phyloP scores from a whole-genome alignment of 2,797 vertebrate genomes.

The Gephyroberyx darwinii region DNA sequence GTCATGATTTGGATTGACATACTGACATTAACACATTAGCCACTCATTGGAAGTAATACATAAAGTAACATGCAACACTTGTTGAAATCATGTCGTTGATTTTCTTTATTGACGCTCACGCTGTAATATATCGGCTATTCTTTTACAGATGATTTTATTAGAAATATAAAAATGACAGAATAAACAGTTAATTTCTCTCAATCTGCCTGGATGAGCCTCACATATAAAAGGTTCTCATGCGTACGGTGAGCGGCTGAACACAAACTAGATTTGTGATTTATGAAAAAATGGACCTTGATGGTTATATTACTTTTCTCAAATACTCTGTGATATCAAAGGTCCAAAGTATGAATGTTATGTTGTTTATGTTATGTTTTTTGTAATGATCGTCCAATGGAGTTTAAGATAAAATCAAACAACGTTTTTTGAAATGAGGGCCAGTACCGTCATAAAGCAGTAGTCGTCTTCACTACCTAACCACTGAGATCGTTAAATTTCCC shows the following conservation, averaged over 20 bases:
- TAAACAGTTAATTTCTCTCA: not conserved
- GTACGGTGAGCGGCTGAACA: slow-evolving; percentile 5
- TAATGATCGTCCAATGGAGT: not conserved
- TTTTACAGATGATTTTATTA: slow-evolving; percentile 26
- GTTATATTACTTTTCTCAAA: too few relatives aligned
- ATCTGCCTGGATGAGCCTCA: not conserved
- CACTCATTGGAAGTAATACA: slow-evolving; percentile 55
- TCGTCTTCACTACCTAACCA: slow-evolving; percentile 27
- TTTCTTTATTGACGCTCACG: slow-evolving; percentile 15
- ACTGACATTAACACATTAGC: slow-evolving; percentile 43
- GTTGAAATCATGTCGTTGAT: slow-evolving; percentile 31
- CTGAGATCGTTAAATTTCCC: slow-evolving; percentile 27
- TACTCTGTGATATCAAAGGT: too few relatives aligned
- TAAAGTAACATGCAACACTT: slow-evolving; percentile 73
- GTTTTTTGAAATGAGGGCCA: slow-evolving; percentile 16
- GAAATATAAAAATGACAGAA: not conserved
- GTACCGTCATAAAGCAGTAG: slow-evolving; percentile 9
- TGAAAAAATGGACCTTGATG: slow-evolving; percentile 21
- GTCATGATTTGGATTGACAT: slow-evolving; percentile 53
- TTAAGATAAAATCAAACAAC: not conserved
- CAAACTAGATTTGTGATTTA: not conserved
- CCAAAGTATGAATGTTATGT: too few relatives aligned
- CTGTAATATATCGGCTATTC: not conserved
- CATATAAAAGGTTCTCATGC: slow-evolving; percentile 40
- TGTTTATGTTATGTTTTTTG: not conserved